Conservation (phyloP, 2,888 invertebrate species). For the Calameuta pallipes region DNA sequence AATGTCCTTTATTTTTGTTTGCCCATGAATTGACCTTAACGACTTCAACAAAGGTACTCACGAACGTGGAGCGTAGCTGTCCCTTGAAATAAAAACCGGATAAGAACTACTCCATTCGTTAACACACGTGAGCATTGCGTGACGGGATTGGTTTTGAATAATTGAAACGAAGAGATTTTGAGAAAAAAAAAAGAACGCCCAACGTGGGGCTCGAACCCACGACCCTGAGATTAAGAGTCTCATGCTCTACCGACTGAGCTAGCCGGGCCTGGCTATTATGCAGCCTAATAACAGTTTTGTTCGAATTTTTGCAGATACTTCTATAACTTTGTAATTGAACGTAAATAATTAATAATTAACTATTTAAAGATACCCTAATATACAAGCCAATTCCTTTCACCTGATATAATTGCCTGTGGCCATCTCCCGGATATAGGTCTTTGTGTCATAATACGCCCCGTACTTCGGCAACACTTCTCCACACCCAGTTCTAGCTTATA, state of each 20-base stretch:
- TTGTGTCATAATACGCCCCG: background rate
- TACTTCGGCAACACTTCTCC: background rate
- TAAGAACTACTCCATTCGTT: too few species aligned
- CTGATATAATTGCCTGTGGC: background rate
- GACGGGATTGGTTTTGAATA: too few species aligned
- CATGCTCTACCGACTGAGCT: slow-evolving; percentile 61
- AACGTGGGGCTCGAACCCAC: slow-evolving; percentile 61
- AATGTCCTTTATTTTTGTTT: too few species aligned
- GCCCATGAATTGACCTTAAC: too few species aligned
- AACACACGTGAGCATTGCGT: too few species aligned
- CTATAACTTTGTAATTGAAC: background rate
- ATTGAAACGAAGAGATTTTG: too few species aligned
- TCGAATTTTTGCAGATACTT: background rate
- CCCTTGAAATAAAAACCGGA: background rate
- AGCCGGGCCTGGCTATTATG: slow-evolving; percentile 35
- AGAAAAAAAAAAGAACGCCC: slow-evolving; percentile 36
- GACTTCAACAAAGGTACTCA: slow-evolving; percentile 1
- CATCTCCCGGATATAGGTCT: background rate
- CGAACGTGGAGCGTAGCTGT: slow-evolving; percentile 30
- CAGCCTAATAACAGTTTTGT: background rate
- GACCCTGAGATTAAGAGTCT: slow-evolving; percentile 62
- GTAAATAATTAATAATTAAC: background rate
- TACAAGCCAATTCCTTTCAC: background rate
- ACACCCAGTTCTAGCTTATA: background rate
- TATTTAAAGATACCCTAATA: background rate